phyloP scores from a whole-genome alignment of 37 sponge, comb jelly and placozoan species.

The Halichondria panicea region DNA sequence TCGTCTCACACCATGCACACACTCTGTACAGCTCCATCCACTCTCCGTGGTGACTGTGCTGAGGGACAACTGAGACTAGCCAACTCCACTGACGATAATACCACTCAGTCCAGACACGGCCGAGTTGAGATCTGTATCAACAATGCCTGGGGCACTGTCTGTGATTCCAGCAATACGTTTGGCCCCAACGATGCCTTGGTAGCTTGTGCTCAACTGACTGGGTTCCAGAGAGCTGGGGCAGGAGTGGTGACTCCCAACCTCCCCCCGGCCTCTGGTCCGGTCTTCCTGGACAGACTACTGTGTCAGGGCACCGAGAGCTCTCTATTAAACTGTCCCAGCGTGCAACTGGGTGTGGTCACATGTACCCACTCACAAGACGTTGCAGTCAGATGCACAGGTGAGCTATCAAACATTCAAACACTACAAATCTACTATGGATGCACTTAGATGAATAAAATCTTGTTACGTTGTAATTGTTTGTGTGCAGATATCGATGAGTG shows the following conservation, averaged over 20 bases:
- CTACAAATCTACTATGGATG: background rate
- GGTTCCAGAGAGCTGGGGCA: slow-evolving; percentile 3
- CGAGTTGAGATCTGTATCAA: slow-evolving; percentile 41
- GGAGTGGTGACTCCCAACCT: no score
- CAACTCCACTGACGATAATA: background rate
- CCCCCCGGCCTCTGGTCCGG: background rate
- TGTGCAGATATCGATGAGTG: slow-evolving; percentile 53
- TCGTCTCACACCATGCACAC: no score
- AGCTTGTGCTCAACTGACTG: slow-evolving; percentile 12
- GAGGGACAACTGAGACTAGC: slow-evolving; percentile 2
- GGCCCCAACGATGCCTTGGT: slow-evolving; percentile 19
- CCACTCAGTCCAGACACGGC: slow-evolving; percentile 1
- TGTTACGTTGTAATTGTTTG: background rate
- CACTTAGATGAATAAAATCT: background rate
- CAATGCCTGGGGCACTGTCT: slow-evolving; percentile 52
- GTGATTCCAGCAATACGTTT: slow-evolving; percentile 16
- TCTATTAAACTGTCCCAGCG: background rate
- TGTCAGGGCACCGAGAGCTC: slow-evolving; percentile 1
- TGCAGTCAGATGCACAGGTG: slow-evolving; percentile 1
- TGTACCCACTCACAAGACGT: background rate
- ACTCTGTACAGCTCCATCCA: background rate
- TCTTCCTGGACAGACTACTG: slow-evolving; percentile 2
- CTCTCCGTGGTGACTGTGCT: background rate
- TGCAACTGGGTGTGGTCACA: no score
- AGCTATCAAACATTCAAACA: background rate